Base-by-base conservation (phyloP, 2,797 vertebrate genomes). In the Arrhamphus sclerolepis region DNA sequence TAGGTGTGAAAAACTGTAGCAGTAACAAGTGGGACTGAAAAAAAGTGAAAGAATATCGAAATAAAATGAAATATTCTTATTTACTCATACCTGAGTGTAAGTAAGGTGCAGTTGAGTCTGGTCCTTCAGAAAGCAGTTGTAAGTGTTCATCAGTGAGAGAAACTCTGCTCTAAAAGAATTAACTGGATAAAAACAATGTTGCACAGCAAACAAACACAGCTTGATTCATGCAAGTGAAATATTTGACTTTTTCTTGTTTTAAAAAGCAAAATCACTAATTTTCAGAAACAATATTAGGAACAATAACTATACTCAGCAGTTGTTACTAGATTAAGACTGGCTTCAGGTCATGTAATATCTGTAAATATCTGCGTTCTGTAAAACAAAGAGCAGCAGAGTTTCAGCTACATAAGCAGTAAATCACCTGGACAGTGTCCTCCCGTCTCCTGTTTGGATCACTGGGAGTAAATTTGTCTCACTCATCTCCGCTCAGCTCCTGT, bases 61-160 rank as follows among this genome's bases (percentile, higher is more conserved):
- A 38, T 38, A 2, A 38, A 1, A 5, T 14, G 13, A 24, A 46
- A 46, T 22, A 11, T 5, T n/a, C 2, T 5, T n/a, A 8, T 28
- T 38, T 5, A 1, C 21, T 9, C 26, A 2, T 92, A 98, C 97
- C 93, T 95, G 92, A 61, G 68, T 78, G 43, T 81, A 93, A 26
- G 80, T 81, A 74, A 98, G 91, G 14, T 95, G 95, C 29, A 96
- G 92, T 18, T 96, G 95, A 66, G 92, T 89, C 75, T 96, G 93
- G 59, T 97, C 94, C 51, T 88, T 93, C 21, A 96, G 93, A 87
- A 94, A 98, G 53, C 92, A 95, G 82, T 98, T 98, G 58, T 98
- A 98, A 9, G 91, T 94, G 79, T 91, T 93, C 68, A 98, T 60
- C 72, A 98, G 89, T 26, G 91, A 94, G 62, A 89, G 67, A 54